Percentiles rank a stretch among this genome's conserved stretches.
These are phyloP conservation scores for Tetraneura akinire DNA, from an alignment of 1,140 invertebrate species.

Conservation along the genomic window DNA sequence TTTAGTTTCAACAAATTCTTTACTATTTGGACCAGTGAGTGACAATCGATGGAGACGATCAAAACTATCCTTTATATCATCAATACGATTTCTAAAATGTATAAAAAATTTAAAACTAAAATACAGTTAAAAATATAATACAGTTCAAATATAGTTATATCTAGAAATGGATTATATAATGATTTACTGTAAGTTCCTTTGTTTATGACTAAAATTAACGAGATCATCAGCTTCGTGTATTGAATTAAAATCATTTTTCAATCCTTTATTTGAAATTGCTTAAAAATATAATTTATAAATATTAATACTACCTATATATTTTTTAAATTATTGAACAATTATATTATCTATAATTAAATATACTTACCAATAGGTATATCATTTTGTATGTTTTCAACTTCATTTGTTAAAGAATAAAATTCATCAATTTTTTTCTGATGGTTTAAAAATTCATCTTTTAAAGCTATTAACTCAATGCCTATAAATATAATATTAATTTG, in stretches of 20 bases:
- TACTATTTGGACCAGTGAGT: slow-evolving; percentile 72
- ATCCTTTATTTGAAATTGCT: slow-evolving; percentile 39
- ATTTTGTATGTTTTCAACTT: slow-evolving; percentile 64
- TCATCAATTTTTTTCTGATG: slow-evolving; percentile 92
- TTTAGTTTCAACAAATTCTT: slow-evolving; percentile 86
- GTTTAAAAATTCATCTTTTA: slow-evolving; percentile 88
- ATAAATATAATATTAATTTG: slow-evolving; percentile 56
- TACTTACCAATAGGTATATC: slow-evolving; percentile 69
- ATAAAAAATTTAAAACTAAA: slow-evolving; percentile 40
- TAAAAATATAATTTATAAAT: background rate
- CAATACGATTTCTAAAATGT: slow-evolving; percentile 70
- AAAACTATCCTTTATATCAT: slow-evolving; percentile 77
- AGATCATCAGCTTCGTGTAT: slow-evolving; percentile 8
- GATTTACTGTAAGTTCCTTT: slow-evolving; percentile 26
- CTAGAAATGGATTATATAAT: background rate
- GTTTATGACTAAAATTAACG: background rate
- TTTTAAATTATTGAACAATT: too few species aligned
- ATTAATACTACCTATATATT: background rate
- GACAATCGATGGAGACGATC: slow-evolving; percentile 75
- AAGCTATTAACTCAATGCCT: slow-evolving; percentile 76
- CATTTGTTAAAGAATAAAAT: slow-evolving; percentile 77
- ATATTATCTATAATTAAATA: background rate
- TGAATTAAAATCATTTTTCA: slow-evolving; percentile 42
- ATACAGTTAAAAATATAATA: background rate
- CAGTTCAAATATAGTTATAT: slow-evolving; percentile 15